A percentile compares a stretch with the other conserved stretches of the same genome.
Conservation (phyloP, 2,888 invertebrate genomes). For the Melitaea athalia region DNA sequence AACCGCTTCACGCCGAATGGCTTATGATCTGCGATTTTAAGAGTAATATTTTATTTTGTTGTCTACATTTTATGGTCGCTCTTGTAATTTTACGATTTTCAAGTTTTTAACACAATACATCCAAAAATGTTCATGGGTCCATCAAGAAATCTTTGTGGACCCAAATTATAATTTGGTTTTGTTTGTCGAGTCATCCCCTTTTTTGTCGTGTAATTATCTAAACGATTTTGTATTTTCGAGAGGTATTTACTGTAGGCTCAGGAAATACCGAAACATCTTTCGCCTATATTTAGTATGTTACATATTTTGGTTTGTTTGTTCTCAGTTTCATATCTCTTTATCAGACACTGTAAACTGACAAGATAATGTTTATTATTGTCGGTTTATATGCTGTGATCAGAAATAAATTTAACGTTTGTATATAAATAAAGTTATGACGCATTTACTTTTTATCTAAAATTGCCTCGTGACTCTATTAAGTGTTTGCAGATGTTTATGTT, state of each 20-base stretch:
- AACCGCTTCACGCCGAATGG: conserved; percentile 56
- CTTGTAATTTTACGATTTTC: conserved; percentile 56
- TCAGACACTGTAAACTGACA: not conserved
- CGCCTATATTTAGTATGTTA: not conserved
- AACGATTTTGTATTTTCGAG: not conserved
- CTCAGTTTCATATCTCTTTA: not conserved
- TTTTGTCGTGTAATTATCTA: conserved; percentile 50
- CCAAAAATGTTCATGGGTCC: conserved; percentile 43
- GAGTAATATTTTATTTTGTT: conserved; percentile 68
- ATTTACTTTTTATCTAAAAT: not conserved
- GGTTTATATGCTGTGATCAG: not conserved
- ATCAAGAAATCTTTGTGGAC: conserved; percentile 21
- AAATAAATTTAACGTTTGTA: not conserved
- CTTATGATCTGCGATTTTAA: conserved; percentile 60
- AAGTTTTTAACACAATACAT: conserved; percentile 44
- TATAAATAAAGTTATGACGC: not conserved
- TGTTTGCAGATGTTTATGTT: too few species aligned
- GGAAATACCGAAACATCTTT: not conserved
- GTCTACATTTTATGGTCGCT: conserved; percentile 63
- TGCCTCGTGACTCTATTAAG: too few species aligned
- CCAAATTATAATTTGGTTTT: conserved; percentile 35
- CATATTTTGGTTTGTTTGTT: not conserved
- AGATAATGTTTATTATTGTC: not conserved
- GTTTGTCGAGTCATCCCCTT: conserved; percentile 66
- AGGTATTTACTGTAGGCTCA: not conserved